Percentiles rank a stretch among this genome's conserved stretches.
phyloP scores from a whole-genome alignment of 2,797 vertebrate genomes.

The Chaetophractus vellerosus region DNA sequence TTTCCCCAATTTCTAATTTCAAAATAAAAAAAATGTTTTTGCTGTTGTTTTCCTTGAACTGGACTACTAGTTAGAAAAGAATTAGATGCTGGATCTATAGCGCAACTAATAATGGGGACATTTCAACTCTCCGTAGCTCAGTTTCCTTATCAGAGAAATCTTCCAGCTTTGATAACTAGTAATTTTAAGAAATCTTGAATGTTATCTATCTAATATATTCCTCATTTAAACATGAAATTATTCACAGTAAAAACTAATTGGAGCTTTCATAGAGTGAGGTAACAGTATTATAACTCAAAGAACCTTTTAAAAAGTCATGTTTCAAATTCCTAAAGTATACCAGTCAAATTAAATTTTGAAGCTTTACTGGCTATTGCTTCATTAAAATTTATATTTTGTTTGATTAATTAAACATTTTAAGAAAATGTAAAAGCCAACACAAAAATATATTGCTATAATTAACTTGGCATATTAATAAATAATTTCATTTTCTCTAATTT shows the following conservation, averaged over 20 bases:
- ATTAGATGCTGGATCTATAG: background rate
- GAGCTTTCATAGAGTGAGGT: background rate
- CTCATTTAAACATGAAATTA: slow-evolving; percentile 43
- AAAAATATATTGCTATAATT: background rate
- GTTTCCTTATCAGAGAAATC: background rate
- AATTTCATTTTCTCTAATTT: background rate
- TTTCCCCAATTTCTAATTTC: background rate
- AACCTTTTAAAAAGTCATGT: background rate
- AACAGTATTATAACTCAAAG: background rate
- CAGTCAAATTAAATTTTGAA: slow-evolving; percentile 19
- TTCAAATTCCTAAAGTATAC: slow-evolving; percentile 21
- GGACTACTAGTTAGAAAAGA: background rate
- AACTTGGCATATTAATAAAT: background rate
- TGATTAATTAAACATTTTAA: slow-evolving; percentile 1
- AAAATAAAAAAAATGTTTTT: background rate
- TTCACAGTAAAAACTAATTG: slow-evolving; percentile 9
- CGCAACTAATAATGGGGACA: background rate
- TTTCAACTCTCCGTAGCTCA: background rate
- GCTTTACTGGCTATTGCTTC: background rate
- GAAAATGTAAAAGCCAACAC: background rate
- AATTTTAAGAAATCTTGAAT: slow-evolving; percentile 10
- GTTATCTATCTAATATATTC: background rate
- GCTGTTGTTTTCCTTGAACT: background rate
- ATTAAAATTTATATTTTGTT: background rate
- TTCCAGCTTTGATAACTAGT: background rate